Evolutionary conservation across 2,113 vertebrate genomes (phyloP).

Genomic region (Sorex fumeus): DNA sequence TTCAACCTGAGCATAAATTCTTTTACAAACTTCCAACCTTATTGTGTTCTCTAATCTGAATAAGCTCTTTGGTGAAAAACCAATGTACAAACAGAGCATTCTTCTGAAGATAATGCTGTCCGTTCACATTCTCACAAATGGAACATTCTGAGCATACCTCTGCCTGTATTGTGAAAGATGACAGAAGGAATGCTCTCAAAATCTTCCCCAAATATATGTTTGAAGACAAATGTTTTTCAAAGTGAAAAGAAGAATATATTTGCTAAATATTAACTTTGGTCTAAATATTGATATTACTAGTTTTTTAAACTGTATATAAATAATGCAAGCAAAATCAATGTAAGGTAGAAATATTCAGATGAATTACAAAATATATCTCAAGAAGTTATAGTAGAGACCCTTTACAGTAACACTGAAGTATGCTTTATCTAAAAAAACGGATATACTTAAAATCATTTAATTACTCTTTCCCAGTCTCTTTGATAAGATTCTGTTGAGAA

Average conservation of each 20-base stretch:
- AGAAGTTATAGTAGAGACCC: background rate
- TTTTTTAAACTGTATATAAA: background rate
- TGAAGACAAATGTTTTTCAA: background rate
- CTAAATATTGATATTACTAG: background rate
- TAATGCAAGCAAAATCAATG: conserved; percentile 58
- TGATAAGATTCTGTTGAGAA: background rate
- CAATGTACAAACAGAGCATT: conserved; percentile 44
- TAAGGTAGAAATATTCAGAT: conserved; percentile 22
- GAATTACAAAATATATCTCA: conserved; percentile 26
- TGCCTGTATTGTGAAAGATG: background rate
- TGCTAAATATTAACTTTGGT: conserved; percentile 43
- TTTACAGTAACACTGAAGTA: background rate
- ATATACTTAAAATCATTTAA: conserved; percentile 15
- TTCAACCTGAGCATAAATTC: background rate
- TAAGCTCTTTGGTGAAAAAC: conserved; percentile 46
- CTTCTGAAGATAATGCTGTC: conserved; percentile 33
- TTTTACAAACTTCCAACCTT: background rate
- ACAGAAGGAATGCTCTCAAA: background rate
- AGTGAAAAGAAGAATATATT: background rate
- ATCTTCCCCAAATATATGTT: background rate
- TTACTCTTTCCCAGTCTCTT: background rate
- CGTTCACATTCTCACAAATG: background rate
- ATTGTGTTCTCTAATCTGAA: conserved; percentile 38
- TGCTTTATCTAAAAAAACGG: background rate
- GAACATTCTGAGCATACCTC: conserved; percentile 1